phyloP scores from a whole-genome alignment of 2,888 invertebrate species.

The Nomada goodeniana region DNA sequence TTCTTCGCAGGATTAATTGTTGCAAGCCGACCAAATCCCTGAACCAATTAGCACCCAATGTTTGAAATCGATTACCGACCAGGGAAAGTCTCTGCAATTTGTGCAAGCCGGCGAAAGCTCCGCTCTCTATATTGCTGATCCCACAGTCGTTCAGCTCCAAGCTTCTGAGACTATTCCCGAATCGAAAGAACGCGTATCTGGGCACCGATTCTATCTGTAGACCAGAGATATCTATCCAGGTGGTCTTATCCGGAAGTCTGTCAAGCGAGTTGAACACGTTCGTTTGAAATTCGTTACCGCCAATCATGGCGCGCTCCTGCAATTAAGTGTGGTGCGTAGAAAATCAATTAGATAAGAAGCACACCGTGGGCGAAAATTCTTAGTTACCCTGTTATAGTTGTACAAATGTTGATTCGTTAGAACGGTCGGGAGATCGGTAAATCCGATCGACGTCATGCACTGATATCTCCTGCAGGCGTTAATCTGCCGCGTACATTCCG shows the following conservation, averaged over 20 bases:
- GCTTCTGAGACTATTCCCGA: conserved; percentile 75
- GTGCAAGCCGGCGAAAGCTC: conserved; percentile 76
- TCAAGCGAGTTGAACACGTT: conserved; percentile 66
- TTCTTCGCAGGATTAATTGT: conserved; percentile 69
- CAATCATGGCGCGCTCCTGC: conserved; percentile 4
- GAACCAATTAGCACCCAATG: conserved; percentile 71
- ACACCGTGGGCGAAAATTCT: background rate
- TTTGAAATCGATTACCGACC: conserved; percentile 67
- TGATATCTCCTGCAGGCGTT: conserved; percentile 50
- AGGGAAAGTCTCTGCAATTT: conserved; percentile 72
- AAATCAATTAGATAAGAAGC: too few species aligned
- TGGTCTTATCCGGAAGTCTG: conserved; percentile 71
- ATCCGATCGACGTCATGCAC: conserved; percentile 73
- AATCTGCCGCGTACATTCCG: conserved; percentile 37
- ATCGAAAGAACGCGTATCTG: conserved; percentile 75
- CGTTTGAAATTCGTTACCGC: conserved; percentile 57
- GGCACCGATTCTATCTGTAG: conserved; percentile 65
- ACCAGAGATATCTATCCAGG: conserved; percentile 72
- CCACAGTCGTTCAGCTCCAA: conserved; percentile 72
- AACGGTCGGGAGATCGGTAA: conserved; percentile 61
- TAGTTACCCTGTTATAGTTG: conserved; percentile 34
- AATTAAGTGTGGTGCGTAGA: background rate
- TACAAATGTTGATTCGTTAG: conserved; percentile 19
- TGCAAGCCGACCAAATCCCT: conserved; percentile 70
- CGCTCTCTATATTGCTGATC: conserved; percentile 68